These are phyloP conservation scores for Drosophila picticornis DNA, from an alignment of 2,888 invertebrate genomes.

Conservation along the genomic window DNA sequence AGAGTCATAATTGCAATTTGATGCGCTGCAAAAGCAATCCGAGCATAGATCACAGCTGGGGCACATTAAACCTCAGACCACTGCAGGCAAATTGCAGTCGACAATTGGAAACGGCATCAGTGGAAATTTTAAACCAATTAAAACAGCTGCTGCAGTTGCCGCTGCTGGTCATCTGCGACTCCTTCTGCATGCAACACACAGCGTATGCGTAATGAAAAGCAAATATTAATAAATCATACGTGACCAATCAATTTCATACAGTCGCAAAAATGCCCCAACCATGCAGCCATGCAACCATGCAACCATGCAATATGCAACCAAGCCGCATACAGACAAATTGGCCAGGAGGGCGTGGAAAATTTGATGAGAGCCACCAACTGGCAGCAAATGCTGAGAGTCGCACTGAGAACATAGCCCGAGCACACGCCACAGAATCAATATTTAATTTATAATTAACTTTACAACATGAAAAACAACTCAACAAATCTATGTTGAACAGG, in stretches of 20 bases:
- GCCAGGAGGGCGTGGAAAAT: constrained; percentile 32
- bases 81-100: constrained; percentile 62
- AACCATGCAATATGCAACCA: constrained; percentile 10
- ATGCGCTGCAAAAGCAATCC: constrained; percentile 25
- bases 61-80: constrained; percentile 72
- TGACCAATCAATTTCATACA: constrained; percentile 76
- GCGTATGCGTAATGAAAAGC: constrained; percentile 79
- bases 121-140: constrained; percentile 77
- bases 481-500: constrained; percentile 41
- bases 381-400: constrained; percentile 26
- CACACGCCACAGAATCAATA: constrained; percentile 83
- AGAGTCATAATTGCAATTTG: constrained; percentile 29
- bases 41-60: constrained; percentile 64
- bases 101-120: constrained; percentile 52
- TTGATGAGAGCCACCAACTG: constrained; percentile 56
- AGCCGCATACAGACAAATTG: constrained; percentile 7
- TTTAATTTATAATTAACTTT: constrained; percentile 85
- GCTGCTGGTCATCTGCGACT: constrained; percentile 3
- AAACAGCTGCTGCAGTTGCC: constrained; percentile 68
- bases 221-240: constrained; percentile 80
- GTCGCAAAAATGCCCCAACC: constrained; percentile 23
- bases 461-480: constrained; percentile 76
- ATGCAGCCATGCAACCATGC: too few relatives aligned
- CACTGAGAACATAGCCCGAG: constrained; percentile 24
- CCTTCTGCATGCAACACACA: constrained; percentile 48